These are phyloP conservation scores for Akabosia matsudoensis DNA, from an alignment of 1,140 invertebrate genomes.

Conservation along the genomic window DNA sequence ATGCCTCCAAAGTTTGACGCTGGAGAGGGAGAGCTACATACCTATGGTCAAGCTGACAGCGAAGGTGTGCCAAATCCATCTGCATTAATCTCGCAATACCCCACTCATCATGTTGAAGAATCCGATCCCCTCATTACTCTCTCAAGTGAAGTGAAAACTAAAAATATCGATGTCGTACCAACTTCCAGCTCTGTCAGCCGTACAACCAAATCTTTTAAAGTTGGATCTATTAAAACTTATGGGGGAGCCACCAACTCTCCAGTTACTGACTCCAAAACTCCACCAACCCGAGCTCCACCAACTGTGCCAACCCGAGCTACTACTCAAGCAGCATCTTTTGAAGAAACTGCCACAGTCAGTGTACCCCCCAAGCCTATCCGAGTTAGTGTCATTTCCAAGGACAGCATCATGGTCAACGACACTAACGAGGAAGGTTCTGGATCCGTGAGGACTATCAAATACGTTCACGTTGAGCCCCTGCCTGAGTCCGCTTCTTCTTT, in stretches of 20 bases:
- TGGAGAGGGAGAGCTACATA: background rate
- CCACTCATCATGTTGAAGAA: conserved; percentile 11
- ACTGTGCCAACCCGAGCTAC: background rate
- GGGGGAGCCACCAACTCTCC: background rate
- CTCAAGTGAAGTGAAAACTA: background rate
- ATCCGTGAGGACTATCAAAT: background rate
- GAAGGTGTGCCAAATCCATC: conserved; percentile 1
- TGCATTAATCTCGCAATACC: conserved; percentile 12
- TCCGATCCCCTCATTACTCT: background rate
- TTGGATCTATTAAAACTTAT: background rate
- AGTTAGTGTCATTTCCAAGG: conserved; percentile 44
- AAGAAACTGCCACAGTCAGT: background rate
- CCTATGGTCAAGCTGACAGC: background rate
- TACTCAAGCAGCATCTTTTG: background rate
- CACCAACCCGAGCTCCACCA: background rate
- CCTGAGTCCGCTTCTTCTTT: background rate
- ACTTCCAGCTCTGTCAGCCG: background rate
- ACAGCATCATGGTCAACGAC: conserved; percentile 24
- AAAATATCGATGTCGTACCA: background rate
- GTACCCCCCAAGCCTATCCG: conserved; percentile 36
- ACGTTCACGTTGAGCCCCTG: conserved; percentile 29
- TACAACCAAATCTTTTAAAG: background rate
- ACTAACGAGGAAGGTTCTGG: background rate
- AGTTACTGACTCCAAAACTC: background rate
- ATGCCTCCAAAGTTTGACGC: conserved; percentile 7